Evolutionary conservation across 2,888 invertebrate genomes (phyloP).

Genomic region (Heliothis peltigera): DNA sequence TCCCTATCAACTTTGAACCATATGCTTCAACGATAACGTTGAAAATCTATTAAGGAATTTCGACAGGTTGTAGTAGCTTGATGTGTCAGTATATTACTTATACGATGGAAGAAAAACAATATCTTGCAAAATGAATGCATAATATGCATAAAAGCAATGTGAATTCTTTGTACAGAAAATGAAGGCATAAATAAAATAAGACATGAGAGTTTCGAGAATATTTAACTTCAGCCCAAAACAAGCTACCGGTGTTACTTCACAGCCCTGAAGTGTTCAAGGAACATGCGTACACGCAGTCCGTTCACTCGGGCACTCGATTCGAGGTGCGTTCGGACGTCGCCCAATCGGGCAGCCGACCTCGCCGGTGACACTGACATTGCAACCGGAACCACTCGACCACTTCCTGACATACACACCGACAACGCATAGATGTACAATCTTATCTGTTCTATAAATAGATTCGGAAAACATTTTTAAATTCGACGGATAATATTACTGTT

Average conservation of each 20-base stretch:
- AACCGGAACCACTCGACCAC: conserved; percentile 77
- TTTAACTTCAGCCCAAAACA: conserved; percentile 14
- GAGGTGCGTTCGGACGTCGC: conserved; percentile 53
- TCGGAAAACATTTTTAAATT: conserved; percentile 35
- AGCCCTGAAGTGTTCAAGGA: conserved; percentile 40
- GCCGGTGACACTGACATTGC: conserved; percentile 83
- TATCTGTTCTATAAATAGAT: conserved; percentile 47
- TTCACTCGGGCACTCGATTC: conserved; percentile 28
- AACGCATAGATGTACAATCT: conserved; percentile 53
- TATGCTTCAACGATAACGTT: too few species aligned
- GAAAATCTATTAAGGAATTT: too few species aligned
- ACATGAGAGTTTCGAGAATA: background rate
- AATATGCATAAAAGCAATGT: too few species aligned
- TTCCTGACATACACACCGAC: conserved; percentile 74
- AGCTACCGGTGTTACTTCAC: conserved; percentile 42
- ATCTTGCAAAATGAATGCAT: too few species aligned
- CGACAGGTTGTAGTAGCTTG: too few species aligned
- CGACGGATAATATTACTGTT: conserved; percentile 35
- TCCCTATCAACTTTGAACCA: too few species aligned
- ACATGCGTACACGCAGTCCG: conserved; percentile 27
- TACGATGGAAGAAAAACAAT: too few species aligned
- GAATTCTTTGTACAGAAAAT: too few species aligned
- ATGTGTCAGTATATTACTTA: too few species aligned
- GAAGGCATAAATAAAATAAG: too few species aligned
- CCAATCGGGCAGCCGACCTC: conserved; percentile 76